Conservation (phyloP, 2,888 invertebrate genomes). For the Dryobotodes eremita region DNA sequence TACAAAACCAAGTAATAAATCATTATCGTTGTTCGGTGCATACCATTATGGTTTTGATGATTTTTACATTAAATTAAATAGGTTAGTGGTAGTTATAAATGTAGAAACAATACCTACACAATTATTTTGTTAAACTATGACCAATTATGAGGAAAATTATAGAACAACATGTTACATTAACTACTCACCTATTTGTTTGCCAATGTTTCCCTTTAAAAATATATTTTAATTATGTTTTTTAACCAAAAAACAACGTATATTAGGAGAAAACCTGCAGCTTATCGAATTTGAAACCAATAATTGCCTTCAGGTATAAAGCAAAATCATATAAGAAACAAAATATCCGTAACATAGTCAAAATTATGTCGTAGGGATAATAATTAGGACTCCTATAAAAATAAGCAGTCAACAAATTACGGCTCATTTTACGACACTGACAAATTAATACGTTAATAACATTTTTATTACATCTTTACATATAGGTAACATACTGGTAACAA, state of each 20-base stretch:
- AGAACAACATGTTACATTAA: not conserved
- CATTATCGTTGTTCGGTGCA: not conserved
- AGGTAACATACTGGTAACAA: constrained; percentile 1
- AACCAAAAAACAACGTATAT: not conserved
- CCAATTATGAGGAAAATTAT: constrained; percentile 51
- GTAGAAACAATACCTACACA: constrained; percentile 13
- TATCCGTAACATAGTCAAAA: constrained; percentile 8
- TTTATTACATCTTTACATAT: constrained; percentile 26
- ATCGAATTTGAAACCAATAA: not conserved
- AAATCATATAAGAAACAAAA: not conserved
- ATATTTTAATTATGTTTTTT: not conserved
- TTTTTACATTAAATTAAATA: constrained; percentile 7
- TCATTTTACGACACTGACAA: constrained; percentile 27
- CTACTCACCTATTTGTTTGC: not conserved
- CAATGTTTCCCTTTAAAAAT: not conserved
- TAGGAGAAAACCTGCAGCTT: not conserved
- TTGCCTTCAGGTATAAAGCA: not conserved
- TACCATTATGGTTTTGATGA: not conserved
- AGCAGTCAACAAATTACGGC: constrained; percentile 18
- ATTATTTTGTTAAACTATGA: constrained; percentile 11
- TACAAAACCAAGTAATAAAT: not conserved
- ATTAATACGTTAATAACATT: constrained; percentile 34
- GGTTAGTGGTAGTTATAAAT: constrained; percentile 6
- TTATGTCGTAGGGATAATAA: constrained; percentile 25
- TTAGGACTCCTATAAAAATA: constrained; percentile 39